Conservation (phyloP, 2,888 invertebrate genomes). For the Mythimna ferrago region DNA sequence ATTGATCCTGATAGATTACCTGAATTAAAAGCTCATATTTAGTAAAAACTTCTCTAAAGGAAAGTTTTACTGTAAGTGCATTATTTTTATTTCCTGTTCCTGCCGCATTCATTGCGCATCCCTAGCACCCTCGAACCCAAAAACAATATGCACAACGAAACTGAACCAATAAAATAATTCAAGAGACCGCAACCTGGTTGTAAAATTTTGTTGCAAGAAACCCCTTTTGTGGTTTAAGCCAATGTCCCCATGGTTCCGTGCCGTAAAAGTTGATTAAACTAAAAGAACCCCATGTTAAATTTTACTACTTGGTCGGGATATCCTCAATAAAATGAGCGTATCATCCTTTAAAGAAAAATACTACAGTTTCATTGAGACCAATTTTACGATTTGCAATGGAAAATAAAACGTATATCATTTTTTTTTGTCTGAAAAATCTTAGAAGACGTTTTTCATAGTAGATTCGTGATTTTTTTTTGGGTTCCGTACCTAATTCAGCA, state of each 20-base stretch:
- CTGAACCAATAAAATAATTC: conserved; percentile 57
- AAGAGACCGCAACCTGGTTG: conserved; percentile 48
- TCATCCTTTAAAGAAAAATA: conserved; percentile 33
- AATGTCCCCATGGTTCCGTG: conserved; percentile 52
- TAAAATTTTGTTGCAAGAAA: conserved; percentile 58
- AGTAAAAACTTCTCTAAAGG: too few relatives aligned
- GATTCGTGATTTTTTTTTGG: too few relatives aligned
- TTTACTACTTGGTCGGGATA: conserved; percentile 54
- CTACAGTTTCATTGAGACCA: conserved; percentile 9
- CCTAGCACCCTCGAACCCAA: conserved; percentile 1
- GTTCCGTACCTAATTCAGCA: too few relatives aligned
- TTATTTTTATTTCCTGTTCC: not conserved
- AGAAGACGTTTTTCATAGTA: not conserved
- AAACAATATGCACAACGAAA: conserved; percentile 35
- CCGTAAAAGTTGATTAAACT: conserved; percentile 56
- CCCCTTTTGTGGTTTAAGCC: conserved; percentile 54
- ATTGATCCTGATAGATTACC: too few relatives aligned
- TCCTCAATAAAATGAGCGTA: conserved; percentile 49
- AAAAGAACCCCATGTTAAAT: conserved; percentile 51
- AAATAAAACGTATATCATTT: not conserved
- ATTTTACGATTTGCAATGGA: conserved; percentile 30
- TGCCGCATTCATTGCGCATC: not conserved
- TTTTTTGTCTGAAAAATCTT: not conserved
- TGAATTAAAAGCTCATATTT: too few relatives aligned
- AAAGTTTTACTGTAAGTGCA: too few relatives aligned